Conservation (phyloP, 1,140 invertebrate genomes). For the Papilio aristodemus region DNA sequence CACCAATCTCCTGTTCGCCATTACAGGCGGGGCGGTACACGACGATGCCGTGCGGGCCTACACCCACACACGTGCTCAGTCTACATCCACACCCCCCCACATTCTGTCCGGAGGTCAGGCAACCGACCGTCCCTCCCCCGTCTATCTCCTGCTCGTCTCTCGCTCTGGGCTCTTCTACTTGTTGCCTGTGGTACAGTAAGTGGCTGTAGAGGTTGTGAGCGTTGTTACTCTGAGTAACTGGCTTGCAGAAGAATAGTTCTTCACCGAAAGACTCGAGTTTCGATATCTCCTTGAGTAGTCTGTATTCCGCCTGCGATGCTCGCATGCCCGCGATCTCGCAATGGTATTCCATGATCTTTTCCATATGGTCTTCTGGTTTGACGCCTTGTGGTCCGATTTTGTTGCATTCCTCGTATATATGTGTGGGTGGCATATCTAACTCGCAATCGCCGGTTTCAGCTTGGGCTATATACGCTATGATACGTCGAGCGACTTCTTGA, state of each 20-base stretch:
- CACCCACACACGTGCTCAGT: conserved; percentile 82
- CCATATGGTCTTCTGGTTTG: conserved; percentile 83
- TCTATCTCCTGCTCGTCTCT: conserved; percentile 75
- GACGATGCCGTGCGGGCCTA: conserved; percentile 90
- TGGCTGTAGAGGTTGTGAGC: conserved; percentile 78
- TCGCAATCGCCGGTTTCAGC: conserved; percentile 87
- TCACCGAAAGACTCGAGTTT: conserved; percentile 90
- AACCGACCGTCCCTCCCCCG: conserved; percentile 75
- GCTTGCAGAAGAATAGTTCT: conserved; percentile 89
- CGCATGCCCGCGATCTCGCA: conserved; percentile 77
- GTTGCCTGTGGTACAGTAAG: conserved; percentile 69
- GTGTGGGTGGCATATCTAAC: conserved; percentile 80
- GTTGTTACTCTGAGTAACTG: conserved; percentile 70
- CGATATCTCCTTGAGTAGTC: conserved; percentile 89
- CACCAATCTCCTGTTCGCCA: conserved; percentile 79
- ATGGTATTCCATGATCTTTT: conserved; percentile 84
- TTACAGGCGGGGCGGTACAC: conserved; percentile 83
- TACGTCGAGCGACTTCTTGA: conserved; percentile 84
- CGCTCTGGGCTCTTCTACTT: conserved; percentile 67
- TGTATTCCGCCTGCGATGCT: conserved; percentile 86
- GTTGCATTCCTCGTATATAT: conserved; percentile 83
- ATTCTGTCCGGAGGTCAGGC: conserved; percentile 67
- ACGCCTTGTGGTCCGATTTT: conserved; percentile 82
- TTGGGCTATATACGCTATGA: conserved; percentile 89
- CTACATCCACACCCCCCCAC: conserved; percentile 73